Percentiles rank a stretch among this genome's conserved stretches.
phyloP scores from a whole-genome alignment of 1,140 invertebrate genomes.

The Acromyrmex charruanus region DNA sequence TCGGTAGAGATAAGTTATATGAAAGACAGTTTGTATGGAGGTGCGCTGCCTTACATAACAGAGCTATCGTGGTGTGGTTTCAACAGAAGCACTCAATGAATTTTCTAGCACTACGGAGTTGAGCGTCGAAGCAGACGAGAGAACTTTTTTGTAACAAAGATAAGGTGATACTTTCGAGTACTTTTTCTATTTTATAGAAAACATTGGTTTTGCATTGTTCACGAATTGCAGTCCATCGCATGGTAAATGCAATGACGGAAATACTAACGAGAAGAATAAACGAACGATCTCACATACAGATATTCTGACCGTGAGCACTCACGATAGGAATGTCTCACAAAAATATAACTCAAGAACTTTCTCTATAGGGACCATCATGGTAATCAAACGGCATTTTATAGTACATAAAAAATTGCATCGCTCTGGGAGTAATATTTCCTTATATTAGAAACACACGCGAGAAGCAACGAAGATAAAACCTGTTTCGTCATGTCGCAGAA shows the following conservation, averaged over 20 bases:
- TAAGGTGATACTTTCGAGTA: slow-evolving; percentile 6
- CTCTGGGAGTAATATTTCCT: slow-evolving; percentile 4
- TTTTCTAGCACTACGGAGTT: slow-evolving; percentile 47
- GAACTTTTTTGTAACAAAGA: slow-evolving; percentile 39
- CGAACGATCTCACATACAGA: neutral
- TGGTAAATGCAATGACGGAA: neutral
- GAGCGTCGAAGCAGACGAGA: neutral
- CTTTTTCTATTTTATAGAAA: neutral
- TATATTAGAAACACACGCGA: neutral
- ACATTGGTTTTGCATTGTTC: slow-evolving; percentile 33
- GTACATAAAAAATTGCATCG: slow-evolving; percentile 6
- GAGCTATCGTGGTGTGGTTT: neutral
- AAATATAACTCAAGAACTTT: slow-evolving; percentile 10
- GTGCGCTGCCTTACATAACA: slow-evolving; percentile 18
- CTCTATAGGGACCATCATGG: neutral
- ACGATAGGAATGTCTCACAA: neutral
- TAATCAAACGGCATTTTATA: slow-evolving; percentile 30
- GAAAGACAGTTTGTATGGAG: slow-evolving; percentile 41
- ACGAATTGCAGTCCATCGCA: neutral
- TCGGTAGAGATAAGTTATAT: slow-evolving; percentile 42
- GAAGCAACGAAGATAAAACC: neutral
- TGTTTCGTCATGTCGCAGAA: neutral
- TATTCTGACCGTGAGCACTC: neutral
- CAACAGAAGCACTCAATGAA: slow-evolving; percentile 59
- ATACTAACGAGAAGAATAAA: slow-evolving; percentile 6